A percentile compares a stretch with the other conserved stretches of the same genome.
Conservation (phyloP, 2,888 invertebrate genomes). For the Brachypterus glaber region DNA sequence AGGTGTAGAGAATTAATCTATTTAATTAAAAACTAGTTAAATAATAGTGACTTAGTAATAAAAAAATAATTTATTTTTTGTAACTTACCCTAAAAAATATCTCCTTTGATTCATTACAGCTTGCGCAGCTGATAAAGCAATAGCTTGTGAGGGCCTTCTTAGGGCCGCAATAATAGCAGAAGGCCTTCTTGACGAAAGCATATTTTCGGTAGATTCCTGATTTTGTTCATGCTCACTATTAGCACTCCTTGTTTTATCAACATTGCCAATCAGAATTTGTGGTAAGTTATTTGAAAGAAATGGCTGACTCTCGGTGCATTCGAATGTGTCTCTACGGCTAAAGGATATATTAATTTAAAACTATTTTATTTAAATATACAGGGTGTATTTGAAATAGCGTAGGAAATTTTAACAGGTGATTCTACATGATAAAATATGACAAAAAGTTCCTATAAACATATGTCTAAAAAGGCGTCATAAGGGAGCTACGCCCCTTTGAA, state of each 20-base stretch:
- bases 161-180: slow-evolving; percentile 56
- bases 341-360: slow-evolving; percentile 6
- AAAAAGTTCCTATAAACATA: too few relatives aligned
- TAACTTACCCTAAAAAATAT: slow-evolving; percentile 29
- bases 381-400: too few relatives aligned
- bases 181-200: slow-evolving; percentile 46
- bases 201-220: too few relatives aligned
- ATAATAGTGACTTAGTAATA: too few relatives aligned
- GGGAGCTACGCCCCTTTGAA: too few relatives aligned
- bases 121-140: slow-evolving; percentile 48
- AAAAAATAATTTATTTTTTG: too few relatives aligned
- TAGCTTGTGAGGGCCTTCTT: slow-evolving; percentile 51
- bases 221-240: slow-evolving; percentile 11
- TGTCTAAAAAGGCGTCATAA: too few relatives aligned
- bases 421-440: too few relatives aligned
- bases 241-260: slow-evolving; percentile 1
- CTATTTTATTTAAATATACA: neutral
- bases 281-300: slow-evolving; percentile 9
- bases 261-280: too few relatives aligned
- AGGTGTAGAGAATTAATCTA: too few relatives aligned
- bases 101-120: slow-evolving; percentile 35
- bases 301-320: slow-evolving; percentile 11
- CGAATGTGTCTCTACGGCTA: slow-evolving; percentile 11
- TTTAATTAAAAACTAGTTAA: too few relatives aligned
- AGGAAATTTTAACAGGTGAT: too few relatives aligned